Base-by-base conservation (phyloP, 2,888 invertebrate genomes). In the Digitonthophagus gazella region DNA sequence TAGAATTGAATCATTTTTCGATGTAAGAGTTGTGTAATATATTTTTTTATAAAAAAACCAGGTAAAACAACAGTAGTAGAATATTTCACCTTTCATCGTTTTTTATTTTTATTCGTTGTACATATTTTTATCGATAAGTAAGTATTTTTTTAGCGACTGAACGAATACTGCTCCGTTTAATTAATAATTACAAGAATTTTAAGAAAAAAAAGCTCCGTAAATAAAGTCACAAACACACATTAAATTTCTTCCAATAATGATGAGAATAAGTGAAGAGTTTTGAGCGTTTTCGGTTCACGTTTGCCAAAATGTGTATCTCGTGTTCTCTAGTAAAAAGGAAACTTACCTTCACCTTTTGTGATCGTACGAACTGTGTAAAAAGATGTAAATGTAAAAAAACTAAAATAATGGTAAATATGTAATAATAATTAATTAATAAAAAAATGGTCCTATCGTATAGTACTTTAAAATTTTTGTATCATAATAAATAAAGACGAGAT, bases 401-500 rank as follows among this genome's bases (percentile, higher is more conserved):
- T 8, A 44, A 44, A 6, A 11, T 44, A 44, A 44, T 44, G 28
- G 28, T 44, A 44, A 44, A 44, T 44, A 44, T n/a, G 11, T 44
- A 44, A 22, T 22, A 6, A 22, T 22, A 6, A 22, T 66, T 64
- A 58, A n/a, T n/a, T 61, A n/a, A 61, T 18, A 4, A 61, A 61
- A 61, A 61, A 19, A 61, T 18, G 61, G 18, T 19, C 61, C 20
- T 19, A 61, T 61, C n/a, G 18, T 19, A 61, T 61, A 69, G 71
- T 69, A 71, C 73, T 74, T 74, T 74, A 71, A 73, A 72, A 19
- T 73, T 73, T 73, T 74, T 75, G 77, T 44, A 44, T 44, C 6
- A 44, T 44, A 44, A 44, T 44, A 44, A 44, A 76, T 76, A 77
- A 75, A 73, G 74, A 65, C 66, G 76, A 78, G 74, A 75, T 78